phyloP scores from a whole-genome alignment of 1,140 invertebrate species.

The Drosophila kohkoa region DNA sequence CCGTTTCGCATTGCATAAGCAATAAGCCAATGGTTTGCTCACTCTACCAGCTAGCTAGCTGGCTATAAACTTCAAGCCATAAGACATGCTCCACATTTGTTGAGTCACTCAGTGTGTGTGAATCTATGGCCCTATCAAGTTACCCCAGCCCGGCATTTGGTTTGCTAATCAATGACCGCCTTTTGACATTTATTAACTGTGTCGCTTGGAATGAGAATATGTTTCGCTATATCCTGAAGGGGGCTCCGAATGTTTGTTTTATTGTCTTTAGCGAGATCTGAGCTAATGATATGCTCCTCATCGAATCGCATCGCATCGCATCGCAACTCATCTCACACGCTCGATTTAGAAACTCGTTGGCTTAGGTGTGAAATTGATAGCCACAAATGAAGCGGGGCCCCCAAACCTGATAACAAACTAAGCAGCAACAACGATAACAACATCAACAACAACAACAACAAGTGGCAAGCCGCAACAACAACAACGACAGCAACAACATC shows the following conservation, averaged over 20 bases:
- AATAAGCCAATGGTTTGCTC: conserved; percentile 6
- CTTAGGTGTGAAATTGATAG: conserved; percentile 79
- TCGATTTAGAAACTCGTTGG: conserved; percentile 62
- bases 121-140: conserved; percentile 57
- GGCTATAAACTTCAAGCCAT: conserved; percentile 25
- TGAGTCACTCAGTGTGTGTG: conserved; percentile 11
- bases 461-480: conserved; percentile 44
- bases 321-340: conserved; percentile 10
- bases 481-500: conserved; percentile 24
- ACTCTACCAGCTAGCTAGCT: not conserved
- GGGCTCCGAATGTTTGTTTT: conserved; percentile 18
- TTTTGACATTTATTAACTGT: conserved; percentile 50
- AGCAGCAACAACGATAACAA: conserved; percentile 52
- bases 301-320: no score
- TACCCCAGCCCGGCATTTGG: conserved; percentile 49
- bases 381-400: conserved; percentile 54
- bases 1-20: conserved; percentile 67
- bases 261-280: conserved; percentile 10
- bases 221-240: not conserved
- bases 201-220: not conserved
- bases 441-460: conserved; percentile 40
- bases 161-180: conserved; percentile 58
- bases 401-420: conserved; percentile 70
- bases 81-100: conserved; percentile 44
- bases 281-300: conserved; percentile 30